Percentiles rank a stretch among this genome's conserved stretches.
phyloP scores from a whole-genome alignment of 1,140 invertebrate species.

The Trypoxylus dichotomus region DNA sequence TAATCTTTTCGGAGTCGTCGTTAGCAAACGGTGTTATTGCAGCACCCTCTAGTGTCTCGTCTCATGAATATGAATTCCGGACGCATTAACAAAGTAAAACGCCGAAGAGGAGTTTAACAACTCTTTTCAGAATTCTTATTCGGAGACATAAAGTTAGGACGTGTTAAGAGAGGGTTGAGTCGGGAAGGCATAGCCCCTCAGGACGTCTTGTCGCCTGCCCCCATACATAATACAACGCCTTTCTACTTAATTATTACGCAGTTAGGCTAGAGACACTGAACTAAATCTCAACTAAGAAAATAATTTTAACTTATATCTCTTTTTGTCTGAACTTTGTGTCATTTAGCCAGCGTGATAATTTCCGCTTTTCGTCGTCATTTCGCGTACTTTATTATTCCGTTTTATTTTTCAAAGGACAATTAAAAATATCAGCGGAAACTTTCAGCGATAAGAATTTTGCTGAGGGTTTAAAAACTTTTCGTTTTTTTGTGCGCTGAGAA shows the following conservation, averaged over 20 bases:
- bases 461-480: not conserved
- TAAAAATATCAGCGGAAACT: slow-evolving; percentile 4
- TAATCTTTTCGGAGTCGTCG: slow-evolving; percentile 34
- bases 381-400: slow-evolving; percentile 18
- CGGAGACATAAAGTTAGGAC: slow-evolving; percentile 33
- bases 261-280: slow-evolving; percentile 39
- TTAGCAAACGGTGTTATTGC: slow-evolving; percentile 29
- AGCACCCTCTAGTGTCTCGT: slow-evolving; percentile 15
- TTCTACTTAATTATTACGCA: slow-evolving; percentile 43
- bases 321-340: slow-evolving; percentile 15
- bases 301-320: slow-evolving; percentile 38
- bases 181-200: slow-evolving; percentile 31
- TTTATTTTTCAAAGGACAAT: slow-evolving; percentile 14
- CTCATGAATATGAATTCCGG: slow-evolving; percentile 29
- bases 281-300: slow-evolving; percentile 45
- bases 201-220: slow-evolving; percentile 42
- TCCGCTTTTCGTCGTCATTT: not conserved
- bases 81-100: slow-evolving; percentile 30
- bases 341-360: slow-evolving; percentile 9
- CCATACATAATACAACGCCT: slow-evolving; percentile 40
- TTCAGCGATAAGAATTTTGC: not conserved
- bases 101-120: slow-evolving; percentile 15
- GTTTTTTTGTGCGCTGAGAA: too few species aligned
- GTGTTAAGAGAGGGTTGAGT: slow-evolving; percentile 36
- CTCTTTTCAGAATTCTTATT: slow-evolving; percentile 31